phyloP scores from a whole-genome alignment of 2,797 vertebrate species.

The Pseudochirops corinnae region DNA sequence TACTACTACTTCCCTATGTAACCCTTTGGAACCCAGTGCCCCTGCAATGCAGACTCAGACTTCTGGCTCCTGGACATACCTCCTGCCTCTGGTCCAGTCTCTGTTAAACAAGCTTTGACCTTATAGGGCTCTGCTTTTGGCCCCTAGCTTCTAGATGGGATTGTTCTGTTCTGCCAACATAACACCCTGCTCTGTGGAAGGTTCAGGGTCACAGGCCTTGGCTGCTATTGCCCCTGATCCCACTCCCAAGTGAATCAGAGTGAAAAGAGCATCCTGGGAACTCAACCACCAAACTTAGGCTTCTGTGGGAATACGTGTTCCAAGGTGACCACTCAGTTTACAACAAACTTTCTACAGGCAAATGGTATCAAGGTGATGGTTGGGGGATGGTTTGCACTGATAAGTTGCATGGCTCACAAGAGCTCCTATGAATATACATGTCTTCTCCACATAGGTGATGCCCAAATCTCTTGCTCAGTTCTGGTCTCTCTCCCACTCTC shows the following conservation, averaged over 20 bases:
- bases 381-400: neutral
- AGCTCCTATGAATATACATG: neutral
- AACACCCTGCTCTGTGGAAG: neutral
- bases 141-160: neutral
- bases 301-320: neutral
- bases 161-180: neutral
- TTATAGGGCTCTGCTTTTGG: neutral
- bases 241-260: neutral
- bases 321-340: neutral
- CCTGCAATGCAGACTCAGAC: neutral
- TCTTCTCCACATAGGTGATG: neutral
- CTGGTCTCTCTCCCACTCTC: neutral
- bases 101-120: neutral
- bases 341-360: neutral
- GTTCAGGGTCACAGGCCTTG: neutral
- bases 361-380: neutral
- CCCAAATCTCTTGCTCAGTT: neutral
- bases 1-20: neutral
- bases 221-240: neutral
- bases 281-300: neutral
- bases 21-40: neutral
- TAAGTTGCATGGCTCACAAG: neutral
- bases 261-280: neutral
- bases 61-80: neutral
- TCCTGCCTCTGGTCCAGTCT: neutral